Evolutionary conservation across 2,113 vertebrate species (phyloP), one percentile per base, ranked within the genome.

Genomic region (Crocuta crocuta): DNA sequence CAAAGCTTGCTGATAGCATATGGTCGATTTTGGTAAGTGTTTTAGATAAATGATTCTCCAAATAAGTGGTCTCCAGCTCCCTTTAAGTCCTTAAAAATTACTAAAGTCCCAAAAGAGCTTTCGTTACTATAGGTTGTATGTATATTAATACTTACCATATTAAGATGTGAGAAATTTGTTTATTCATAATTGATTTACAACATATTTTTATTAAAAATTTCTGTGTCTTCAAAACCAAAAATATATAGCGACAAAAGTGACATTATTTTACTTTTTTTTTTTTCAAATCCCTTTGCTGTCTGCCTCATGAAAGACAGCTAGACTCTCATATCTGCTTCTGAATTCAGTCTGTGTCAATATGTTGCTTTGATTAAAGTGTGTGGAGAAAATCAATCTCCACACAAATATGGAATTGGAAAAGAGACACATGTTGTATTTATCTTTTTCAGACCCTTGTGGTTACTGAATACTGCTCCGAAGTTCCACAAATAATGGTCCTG

Each of bases 181-280:
- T 89, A 45, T 79, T 78, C 74, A 78, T 78, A 70, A 71, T 65
- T 79, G 61, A 50, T 68, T 78, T 70, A 50, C 86, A 85, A 96
- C 16, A 10, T 11, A 26, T 71, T 93, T 43, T 71, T 55, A 35
- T 58, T 58, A 10, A 86, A 91, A 90, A 90, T 2, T 53, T 21
- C 35, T 63, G 48, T 48, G 11, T 80, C 21, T 91, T 79, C 43
- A 26, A 71, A 78, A 91, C 21, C 5, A 82, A 63, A 71, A 92
- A 23, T 91, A 92, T 43, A 50, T 33, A 28, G 80, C 48, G n/a
- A 70, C 15, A 80, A 45, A 28, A 66, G 4, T 91, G 31, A 79
- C 19, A 78, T 33, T 23, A 31, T 66, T 83, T 39, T 31, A 35
- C n/a, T 23, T 39, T 24, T 39, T 24, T 39, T 24, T 71, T 65